Conservation (phyloP, 92 coral and sea anemone genomes). For the Meandrina meandrites region DNA sequence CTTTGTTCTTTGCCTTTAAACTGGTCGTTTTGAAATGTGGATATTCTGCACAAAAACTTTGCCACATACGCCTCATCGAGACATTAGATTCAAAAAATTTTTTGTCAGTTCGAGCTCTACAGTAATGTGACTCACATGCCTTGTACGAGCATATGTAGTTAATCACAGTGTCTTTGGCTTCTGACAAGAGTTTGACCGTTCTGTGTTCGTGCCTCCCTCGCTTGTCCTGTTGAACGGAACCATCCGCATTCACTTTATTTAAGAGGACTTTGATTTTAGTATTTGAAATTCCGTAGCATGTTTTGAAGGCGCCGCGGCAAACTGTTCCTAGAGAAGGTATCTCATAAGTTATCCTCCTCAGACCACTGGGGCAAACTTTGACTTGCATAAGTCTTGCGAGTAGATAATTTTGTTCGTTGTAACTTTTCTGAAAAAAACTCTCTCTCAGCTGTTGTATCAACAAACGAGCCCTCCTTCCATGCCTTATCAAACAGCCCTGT, state of each 20-base stretch:
- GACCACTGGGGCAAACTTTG: slow-evolving; percentile 10
- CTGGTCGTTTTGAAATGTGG: not conserved
- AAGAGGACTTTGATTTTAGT: not conserved
- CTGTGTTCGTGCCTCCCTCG: not conserved
- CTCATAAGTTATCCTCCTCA: not conserved
- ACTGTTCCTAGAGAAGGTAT: not conserved
- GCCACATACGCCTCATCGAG: not conserved
- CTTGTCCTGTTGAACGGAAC: not conserved
- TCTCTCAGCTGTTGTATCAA: slow-evolving; percentile 1
- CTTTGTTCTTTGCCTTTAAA: not conserved
- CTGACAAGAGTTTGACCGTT: not conserved
- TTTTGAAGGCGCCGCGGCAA: not conserved
- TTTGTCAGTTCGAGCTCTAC: not conserved
- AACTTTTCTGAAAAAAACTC: not conserved
- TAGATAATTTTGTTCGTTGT: slow-evolving; percentile 12
- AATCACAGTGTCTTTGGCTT: not conserved
- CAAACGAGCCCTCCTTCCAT: not conserved
- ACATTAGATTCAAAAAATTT: not conserved
- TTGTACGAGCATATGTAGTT: not conserved
- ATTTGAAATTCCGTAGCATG: not conserved
- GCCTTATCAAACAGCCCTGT: not conserved
- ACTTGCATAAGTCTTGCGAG: not conserved
- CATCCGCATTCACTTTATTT: not conserved
- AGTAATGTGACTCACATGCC: not conserved
- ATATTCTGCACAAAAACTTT: not conserved